Evolutionary conservation across 2,113 vertebrate genomes (phyloP).

Genomic region (Toxotes chatareus): DNA sequence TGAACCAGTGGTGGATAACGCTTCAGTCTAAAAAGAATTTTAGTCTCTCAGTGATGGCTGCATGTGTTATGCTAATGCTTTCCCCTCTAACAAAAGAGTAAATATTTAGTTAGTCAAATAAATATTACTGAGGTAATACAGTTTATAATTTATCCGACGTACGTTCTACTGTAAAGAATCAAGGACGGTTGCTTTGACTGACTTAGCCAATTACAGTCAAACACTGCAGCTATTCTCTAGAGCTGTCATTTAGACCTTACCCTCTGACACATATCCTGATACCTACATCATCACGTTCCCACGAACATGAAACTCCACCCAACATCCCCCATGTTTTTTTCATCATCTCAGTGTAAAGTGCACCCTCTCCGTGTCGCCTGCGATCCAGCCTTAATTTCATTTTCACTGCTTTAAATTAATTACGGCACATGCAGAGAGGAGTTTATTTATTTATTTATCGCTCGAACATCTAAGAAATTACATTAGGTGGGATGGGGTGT

Average conservation of each 20-base stretch:
- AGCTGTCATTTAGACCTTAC: conserved; percentile 17
- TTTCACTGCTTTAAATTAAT: conserved; percentile 75
- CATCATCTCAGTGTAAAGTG: conserved; percentile 37
- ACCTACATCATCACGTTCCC: conserved; percentile 16
- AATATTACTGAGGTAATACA: neutral
- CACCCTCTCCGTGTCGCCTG: conserved; percentile 27
- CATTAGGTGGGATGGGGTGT: conserved; percentile 70
- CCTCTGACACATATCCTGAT: neutral
- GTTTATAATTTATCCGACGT: neutral
- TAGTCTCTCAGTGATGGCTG: neutral
- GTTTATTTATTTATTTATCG: conserved; percentile 73
- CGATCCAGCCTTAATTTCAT: conserved; percentile 71
- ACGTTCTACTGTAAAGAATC: neutral
- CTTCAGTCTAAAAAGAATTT: too few species aligned
- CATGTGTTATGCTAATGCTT: neutral
- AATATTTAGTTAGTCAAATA: neutral
- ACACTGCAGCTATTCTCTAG: neutral
- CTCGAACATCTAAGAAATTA: conserved; percentile 72
- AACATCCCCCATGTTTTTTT: neutral
- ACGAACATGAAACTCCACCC: neutral
- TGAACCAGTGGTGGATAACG: too few species aligned
- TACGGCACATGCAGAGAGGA: conserved; percentile 47
- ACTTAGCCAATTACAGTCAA: neutral
- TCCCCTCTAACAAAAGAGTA: neutral
- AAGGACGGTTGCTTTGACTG: neutral